Conservation (phyloP, 2,888 invertebrate genomes). For the Sphaeridia pumilis region DNA sequence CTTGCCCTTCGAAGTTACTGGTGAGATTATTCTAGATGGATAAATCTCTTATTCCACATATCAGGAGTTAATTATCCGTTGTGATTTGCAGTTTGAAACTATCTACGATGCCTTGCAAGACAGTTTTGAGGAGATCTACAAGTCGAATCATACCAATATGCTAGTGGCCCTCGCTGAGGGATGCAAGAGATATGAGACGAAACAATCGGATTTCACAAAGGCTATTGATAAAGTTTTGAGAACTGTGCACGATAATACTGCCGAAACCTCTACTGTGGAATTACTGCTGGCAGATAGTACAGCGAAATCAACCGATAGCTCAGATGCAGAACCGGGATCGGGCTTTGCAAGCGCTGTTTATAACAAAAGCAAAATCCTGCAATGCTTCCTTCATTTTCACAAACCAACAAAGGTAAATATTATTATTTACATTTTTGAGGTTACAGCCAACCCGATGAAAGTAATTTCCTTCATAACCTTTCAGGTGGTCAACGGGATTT, state of each 20-base stretch:
- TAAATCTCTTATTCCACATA: too few species aligned
- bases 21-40: slow-evolving; percentile 42
- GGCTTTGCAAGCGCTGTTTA: neutral
- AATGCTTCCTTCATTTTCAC: slow-evolving; percentile 55
- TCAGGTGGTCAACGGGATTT: slow-evolving; percentile 51
- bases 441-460: too few species aligned
- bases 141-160: slow-evolving; percentile 59
- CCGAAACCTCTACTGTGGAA: slow-evolving; percentile 10
- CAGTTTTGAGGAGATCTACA: slow-evolving; percentile 50
- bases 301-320: neutral
- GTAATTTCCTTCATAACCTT: too few species aligned
- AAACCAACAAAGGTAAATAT: slow-evolving; percentile 44
- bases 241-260: neutral
- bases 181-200: slow-evolving; percentile 54
- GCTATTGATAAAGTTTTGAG: neutral
- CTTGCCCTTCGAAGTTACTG: slow-evolving; percentile 54
- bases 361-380: slow-evolving; percentile 41
- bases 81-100: slow-evolving; percentile 51
- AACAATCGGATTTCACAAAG: slow-evolving; percentile 59
- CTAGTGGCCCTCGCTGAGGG: slow-evolving; percentile 57
- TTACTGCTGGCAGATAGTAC: slow-evolving; percentile 2
- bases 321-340: neutral
- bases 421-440: too few species aligned
- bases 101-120: slow-evolving; percentile 59
- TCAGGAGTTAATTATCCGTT: neutral